A percentile compares a stretch with the other conserved stretches of the same genome.
Conservation (phyloP, 30 jellyfish, hydroid and myxozoan genomes). For the Aurelia sp. region DNA sequence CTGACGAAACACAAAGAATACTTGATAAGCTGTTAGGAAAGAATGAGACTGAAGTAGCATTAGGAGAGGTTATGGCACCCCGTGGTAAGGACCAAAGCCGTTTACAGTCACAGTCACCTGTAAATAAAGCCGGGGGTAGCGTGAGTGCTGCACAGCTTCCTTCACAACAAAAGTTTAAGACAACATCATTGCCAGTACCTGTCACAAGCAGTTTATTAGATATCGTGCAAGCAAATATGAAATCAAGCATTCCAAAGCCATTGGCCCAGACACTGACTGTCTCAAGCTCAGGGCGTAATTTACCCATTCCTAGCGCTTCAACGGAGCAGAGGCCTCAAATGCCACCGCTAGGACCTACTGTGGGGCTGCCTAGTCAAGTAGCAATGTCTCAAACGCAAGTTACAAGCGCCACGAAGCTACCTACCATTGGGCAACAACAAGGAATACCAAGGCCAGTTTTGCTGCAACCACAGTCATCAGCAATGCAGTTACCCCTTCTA, state of each 20-base stretch:
- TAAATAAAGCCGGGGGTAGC: not conserved
- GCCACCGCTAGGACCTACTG: slow-evolving; percentile 12
- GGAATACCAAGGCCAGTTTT: slow-evolving; percentile 4
- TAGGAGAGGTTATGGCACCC: not conserved
- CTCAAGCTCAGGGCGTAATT: slow-evolving; percentile 8
- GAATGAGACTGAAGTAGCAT: slow-evolving; percentile 6
- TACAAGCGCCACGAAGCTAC: slow-evolving; percentile 5
- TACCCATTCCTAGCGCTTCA: slow-evolving; percentile 7
- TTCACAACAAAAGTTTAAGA: not conserved
- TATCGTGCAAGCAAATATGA: not conserved
- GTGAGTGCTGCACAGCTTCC: too few species aligned
- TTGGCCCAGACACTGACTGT: slow-evolving; percentile 15
- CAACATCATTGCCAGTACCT: not conserved
- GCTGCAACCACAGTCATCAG: slow-evolving; percentile 13
- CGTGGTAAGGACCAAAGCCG: not conserved
- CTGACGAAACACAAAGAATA: slow-evolving; percentile 50
- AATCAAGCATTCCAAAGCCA: not conserved
- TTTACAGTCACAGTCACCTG: not conserved
- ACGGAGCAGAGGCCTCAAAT: slow-evolving; percentile 12
- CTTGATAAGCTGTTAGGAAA: slow-evolving; percentile 42
- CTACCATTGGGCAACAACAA: not conserved
- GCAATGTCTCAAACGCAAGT: not conserved
- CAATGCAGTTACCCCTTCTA: slow-evolving; percentile 37
- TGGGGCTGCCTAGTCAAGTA: not conserved
- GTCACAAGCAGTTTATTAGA: not conserved